phyloP scores from a whole-genome alignment of 2,797 vertebrate genomes.

The Lithobates sylvaticus region DNA sequence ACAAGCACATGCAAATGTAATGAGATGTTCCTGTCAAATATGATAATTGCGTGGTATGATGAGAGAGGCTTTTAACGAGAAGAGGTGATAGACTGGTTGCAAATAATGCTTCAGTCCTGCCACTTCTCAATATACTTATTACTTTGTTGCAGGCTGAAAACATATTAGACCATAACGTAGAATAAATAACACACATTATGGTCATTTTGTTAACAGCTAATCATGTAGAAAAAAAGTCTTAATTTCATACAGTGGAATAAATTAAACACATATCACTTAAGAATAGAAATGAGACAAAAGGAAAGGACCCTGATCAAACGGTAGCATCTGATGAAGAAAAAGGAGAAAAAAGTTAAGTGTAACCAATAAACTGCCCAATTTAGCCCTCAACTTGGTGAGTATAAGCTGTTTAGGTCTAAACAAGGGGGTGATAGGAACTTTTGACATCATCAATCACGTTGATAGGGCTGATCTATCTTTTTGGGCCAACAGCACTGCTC shows the following conservation, averaged over 20 bases:
- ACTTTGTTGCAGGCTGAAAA: slow-evolving; percentile 51
- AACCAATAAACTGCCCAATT: too few species aligned
- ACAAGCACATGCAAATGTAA: slow-evolving; percentile 65
- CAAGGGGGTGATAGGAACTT: too few species aligned
- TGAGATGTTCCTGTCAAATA: slow-evolving; percentile 64
- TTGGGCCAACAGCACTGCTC: too few species aligned
- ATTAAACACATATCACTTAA: background rate
- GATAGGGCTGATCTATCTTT: too few species aligned
- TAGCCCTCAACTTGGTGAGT: too few species aligned
- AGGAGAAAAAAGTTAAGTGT: background rate
- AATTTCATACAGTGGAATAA: background rate
- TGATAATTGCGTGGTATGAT: slow-evolving; percentile 61
- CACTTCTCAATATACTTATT: slow-evolving; percentile 65
- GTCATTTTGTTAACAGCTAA: slow-evolving; percentile 30
- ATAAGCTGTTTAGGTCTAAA: too few species aligned
- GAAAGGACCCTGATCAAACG: background rate
- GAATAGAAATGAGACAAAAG: background rate
- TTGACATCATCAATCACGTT: too few species aligned
- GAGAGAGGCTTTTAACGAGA: slow-evolving; percentile 60
- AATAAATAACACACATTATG: slow-evolving; percentile 15
- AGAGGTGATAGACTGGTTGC: slow-evolving; percentile 65
- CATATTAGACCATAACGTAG: slow-evolving; percentile 33
- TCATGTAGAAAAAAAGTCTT: slow-evolving; percentile 7
- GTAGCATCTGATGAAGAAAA: background rate
- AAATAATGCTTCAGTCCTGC: slow-evolving; percentile 65